phyloP scores from a whole-genome alignment of 2,113 vertebrate species.

The Sula dactylatra region DNA sequence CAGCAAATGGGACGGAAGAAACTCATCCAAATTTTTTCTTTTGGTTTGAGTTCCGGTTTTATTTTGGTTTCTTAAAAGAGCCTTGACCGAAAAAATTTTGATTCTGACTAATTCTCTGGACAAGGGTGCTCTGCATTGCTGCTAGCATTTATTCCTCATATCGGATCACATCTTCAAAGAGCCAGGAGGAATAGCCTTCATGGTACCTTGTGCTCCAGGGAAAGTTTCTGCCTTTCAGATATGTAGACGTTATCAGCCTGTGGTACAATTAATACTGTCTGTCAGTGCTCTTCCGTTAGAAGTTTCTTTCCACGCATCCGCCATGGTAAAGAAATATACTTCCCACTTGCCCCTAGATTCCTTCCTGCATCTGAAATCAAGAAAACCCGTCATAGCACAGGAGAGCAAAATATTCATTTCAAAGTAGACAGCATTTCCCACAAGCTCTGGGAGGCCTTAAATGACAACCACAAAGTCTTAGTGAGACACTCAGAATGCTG shows the following conservation, averaged over 20 bases:
- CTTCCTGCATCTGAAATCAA: slow-evolving; percentile 5
- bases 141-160: background rate
- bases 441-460: background rate
- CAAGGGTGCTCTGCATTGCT: background rate
- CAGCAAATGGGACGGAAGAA: background rate
- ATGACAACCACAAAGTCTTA: background rate
- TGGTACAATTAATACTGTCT: background rate
- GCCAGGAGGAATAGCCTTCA: background rate
- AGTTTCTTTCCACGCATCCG: background rate
- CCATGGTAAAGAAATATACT: background rate
- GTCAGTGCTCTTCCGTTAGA: background rate
- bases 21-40: background rate
- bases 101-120: background rate
- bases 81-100: background rate
- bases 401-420: background rate
- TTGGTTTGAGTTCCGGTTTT: background rate
- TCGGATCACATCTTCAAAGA: background rate
- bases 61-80: background rate
- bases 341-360: background rate
- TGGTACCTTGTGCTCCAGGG: background rate
- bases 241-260: background rate
- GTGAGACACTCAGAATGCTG: background rate
- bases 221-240: background rate
- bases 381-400: background rate
- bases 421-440: background rate